These are phyloP conservation scores for Cyclura pinguis DNA, from an alignment of 2,797 vertebrate species.

Conservation along the genomic window DNA sequence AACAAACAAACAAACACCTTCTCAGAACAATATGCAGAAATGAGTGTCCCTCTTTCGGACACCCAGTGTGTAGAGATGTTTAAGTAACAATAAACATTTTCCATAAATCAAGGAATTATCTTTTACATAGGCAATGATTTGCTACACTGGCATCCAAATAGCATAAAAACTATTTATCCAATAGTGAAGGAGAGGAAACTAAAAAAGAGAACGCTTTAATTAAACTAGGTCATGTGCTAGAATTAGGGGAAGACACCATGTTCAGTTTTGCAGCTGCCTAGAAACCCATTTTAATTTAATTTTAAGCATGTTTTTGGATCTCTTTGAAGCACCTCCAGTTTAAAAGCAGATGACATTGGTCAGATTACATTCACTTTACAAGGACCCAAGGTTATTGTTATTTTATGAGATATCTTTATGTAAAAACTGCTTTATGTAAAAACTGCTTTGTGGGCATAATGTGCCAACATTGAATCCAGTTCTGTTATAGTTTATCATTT, in stretches of 20 bases:
- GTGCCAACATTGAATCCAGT: background rate
- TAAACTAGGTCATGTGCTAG: background rate
- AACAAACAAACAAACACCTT: background rate
- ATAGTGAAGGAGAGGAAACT: background rate
- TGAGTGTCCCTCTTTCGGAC: background rate
- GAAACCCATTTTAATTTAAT: conserved; percentile 43
- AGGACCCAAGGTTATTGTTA: background rate
- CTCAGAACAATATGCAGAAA: background rate
- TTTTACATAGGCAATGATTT: background rate
- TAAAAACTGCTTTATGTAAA: background rate
- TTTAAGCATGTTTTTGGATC: conserved; percentile 9
- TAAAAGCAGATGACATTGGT: conserved; percentile 21
- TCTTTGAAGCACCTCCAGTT: conserved; percentile 28
- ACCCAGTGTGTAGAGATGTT: background rate
- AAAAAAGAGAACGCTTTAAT: conserved; percentile 24
- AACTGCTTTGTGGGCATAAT: background rate
- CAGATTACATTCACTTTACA: conserved; percentile 1
- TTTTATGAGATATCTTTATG: conserved; percentile 41
- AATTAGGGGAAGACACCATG: background rate
- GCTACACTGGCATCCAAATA: background rate
- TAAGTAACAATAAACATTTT: background rate
- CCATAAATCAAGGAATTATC: background rate
- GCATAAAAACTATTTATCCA: background rate
- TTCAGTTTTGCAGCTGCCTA: conserved; percentile 1
- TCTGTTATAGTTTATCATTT: conserved; percentile 42